Evolutionary conservation across 2,797 vertebrate genomes (phyloP).

Genomic region (Arnoldichthys spilopterus): DNA sequence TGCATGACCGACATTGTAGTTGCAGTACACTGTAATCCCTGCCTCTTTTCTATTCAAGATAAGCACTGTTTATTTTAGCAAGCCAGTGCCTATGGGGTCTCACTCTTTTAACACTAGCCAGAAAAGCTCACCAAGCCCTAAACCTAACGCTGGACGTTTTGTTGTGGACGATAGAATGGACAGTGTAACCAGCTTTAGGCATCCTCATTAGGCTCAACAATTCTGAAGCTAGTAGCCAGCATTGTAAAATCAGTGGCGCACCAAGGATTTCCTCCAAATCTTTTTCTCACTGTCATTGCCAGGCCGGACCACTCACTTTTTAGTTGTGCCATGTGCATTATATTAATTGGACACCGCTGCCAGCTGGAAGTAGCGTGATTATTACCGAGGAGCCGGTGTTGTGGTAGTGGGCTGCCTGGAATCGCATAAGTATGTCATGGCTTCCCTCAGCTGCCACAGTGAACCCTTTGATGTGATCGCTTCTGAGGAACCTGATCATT

Average conservation of each 20-base stretch:
- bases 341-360: conserved; percentile 71
- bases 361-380: conserved; percentile 71
- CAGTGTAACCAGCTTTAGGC: not conserved
- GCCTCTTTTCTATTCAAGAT: conserved; percentile 1
- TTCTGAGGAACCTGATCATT: conserved; percentile 84
- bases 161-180: not conserved
- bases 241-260: conserved; percentile 28
- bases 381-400: conserved; percentile 69
- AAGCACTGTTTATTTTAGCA: not conserved
- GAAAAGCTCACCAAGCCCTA: not conserved
- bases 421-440: conserved; percentile 72
- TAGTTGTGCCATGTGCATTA: conserved; percentile 58
- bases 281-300: conserved; percentile 4
- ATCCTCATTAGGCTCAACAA: conserved; percentile 5
- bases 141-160: not conserved
- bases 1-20: not conserved
- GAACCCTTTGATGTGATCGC: conserved; percentile 83
- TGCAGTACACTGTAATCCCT: not conserved
- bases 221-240: not conserved
- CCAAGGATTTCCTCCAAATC: not conserved
- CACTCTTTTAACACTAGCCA: not conserved
- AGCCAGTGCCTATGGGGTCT: not conserved
- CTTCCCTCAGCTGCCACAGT: conserved; percentile 76
- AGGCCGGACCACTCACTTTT: conserved; percentile 33
- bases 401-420: conserved; percentile 61